Evolutionary conservation across 2,113 vertebrate genomes (phyloP).

Genomic region (Ptilonorhynchus violaceus): DNA sequence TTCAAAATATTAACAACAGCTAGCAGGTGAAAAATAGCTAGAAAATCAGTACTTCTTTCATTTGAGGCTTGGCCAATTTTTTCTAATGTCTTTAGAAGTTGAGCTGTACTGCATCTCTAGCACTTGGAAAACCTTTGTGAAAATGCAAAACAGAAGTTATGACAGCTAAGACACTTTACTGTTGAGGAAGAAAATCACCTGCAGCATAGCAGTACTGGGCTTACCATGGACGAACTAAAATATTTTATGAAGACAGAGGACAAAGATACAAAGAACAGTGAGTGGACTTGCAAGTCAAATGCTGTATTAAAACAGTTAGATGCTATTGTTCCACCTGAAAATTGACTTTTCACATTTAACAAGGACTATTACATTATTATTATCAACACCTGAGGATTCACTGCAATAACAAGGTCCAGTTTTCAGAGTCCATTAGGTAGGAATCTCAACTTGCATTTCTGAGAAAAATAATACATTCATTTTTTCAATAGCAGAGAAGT

Average conservation of each 20-base stretch:
- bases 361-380: background rate
- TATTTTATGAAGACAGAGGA: background rate
- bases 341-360: background rate
- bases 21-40: background rate
- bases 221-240: background rate
- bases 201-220: background rate
- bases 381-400: background rate
- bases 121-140: background rate
- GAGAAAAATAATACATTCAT: background rate
- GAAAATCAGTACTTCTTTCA: background rate
- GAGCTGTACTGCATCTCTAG: background rate
- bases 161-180: background rate
- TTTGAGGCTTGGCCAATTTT: background rate
- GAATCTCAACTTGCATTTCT: background rate
- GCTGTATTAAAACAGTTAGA: background rate
- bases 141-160: background rate
- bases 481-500: background rate
- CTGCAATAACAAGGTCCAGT: background rate
- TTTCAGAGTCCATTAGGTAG: background rate
- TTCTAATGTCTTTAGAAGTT: background rate
- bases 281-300: background rate
- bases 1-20: background rate
- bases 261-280: background rate
- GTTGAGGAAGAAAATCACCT: background rate
- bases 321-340: background rate